Percentiles rank a stretch among this genome's conserved stretches.
Evolutionary conservation across 2,113 vertebrate species (phyloP).

Genomic region (Sterna hirundo): DNA sequence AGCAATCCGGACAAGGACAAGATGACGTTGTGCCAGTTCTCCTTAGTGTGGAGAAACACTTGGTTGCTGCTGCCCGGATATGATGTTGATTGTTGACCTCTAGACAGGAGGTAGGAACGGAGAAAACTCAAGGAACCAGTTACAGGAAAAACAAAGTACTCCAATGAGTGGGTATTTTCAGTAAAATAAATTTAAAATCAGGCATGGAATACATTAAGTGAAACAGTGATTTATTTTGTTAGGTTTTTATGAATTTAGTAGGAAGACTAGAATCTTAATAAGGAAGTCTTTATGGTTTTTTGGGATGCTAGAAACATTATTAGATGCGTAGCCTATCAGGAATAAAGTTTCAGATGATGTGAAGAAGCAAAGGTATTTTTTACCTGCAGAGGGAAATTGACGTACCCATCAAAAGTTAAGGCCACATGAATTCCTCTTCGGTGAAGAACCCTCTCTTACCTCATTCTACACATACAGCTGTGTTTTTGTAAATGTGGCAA

Average conservation of each 20-base stretch:
- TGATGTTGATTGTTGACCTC: background rate
- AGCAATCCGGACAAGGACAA: background rate
- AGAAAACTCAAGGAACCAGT: background rate
- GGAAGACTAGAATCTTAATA: background rate
- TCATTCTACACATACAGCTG: background rate
- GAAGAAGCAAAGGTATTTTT: background rate
- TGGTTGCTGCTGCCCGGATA: background rate
- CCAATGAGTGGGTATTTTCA: background rate
- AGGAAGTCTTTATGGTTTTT: background rate
- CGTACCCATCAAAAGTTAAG: background rate
- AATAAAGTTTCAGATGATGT: background rate
- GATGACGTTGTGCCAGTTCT: background rate
- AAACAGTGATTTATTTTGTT: background rate
- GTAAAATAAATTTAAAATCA: background rate
- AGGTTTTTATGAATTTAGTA: background rate
- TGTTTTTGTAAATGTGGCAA: background rate
- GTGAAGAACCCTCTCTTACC: background rate
- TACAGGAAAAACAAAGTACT: background rate
- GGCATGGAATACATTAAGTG: background rate
- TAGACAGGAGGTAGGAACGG: background rate
- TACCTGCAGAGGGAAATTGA: background rate
- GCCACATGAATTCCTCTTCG: rapidly evolving
- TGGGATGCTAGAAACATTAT: background rate
- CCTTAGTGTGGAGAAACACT: background rate
- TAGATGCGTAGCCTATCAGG: background rate